Evolutionary conservation across 2,113 vertebrate genomes (phyloP), one percentile per base, ranked within the genome.

Genomic region (Indri indri): DNA sequence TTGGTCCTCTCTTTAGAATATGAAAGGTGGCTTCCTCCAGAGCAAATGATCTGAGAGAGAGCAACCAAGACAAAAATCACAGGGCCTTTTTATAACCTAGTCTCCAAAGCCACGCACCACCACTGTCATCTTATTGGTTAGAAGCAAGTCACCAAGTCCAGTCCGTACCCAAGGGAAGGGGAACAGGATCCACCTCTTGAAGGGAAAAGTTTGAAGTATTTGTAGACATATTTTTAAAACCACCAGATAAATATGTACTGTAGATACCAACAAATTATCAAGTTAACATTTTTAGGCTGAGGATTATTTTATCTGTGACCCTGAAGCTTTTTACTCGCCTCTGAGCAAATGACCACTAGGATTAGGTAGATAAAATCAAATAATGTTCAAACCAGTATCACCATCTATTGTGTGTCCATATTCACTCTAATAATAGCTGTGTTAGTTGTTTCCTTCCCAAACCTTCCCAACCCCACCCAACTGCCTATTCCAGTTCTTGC

Each of bases 321-420:
- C 50, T 88, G 47, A 27, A 79, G 45, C 22, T 74, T 88, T 83
- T 86, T 86, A 59, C 12, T 52, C 5, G 13, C 37, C 5, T 92
- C 30, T 84, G 40, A 73, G 34, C 47, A 77, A 79, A 50, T 50
- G 65, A 59, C 42, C 17, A 84, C 18, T 94, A 63, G 65, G 34
- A 89, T 86, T 54, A 40, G 8, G 11, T 86, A 92, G n/a, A 63
- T 86, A 85, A 94, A 85, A 94, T 97, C 57, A 86, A 92, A 80
- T 88, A n/a, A 85, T 47, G 47, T 47, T 57, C 23, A 79, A 74
- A 91, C 16, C 7, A 84, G 73, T 57, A 66, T 85, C 5, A n/a
- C 57, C 63, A 40, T 54, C 30, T 73, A 22, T 52, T 66, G 25
- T 77, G 47, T 57, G 42, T 45, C 17, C 27, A 57, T 25, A 88